phyloP scores from a whole-genome alignment of 2,797 vertebrate species.

The Sebastes nivosus region DNA sequence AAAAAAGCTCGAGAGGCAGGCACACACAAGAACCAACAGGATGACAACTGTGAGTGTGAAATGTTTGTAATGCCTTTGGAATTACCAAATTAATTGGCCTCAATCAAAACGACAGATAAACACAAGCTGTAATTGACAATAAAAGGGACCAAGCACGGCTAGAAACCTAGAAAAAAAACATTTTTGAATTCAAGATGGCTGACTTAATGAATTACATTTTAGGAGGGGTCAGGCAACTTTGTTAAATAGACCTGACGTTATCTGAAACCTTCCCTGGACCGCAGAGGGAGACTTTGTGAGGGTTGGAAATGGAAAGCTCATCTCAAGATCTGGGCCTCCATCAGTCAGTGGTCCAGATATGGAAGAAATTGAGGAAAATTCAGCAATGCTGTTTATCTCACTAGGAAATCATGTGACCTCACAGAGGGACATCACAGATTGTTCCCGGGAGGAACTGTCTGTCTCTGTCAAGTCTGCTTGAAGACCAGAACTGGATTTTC shows the following conservation, averaged over 20 bases:
- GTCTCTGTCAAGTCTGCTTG: not conserved
- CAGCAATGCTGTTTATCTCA: slow-evolving; percentile 13
- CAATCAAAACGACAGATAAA: not conserved
- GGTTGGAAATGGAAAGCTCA: not conserved
- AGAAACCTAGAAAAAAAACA: not conserved
- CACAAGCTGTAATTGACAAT: not conserved
- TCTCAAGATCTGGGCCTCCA: not conserved
- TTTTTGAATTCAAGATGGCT: not conserved
- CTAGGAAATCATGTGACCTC: not conserved
- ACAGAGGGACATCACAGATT: not conserved
- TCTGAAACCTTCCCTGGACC: not conserved
- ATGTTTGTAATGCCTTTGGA: not conserved
- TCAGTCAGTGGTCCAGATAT: slow-evolving; percentile 12
- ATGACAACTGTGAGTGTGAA: not conserved
- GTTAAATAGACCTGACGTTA: not conserved
- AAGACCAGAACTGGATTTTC: not conserved
- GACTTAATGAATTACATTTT: not conserved
- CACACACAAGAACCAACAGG: not conserved
- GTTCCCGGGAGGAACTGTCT: not conserved
- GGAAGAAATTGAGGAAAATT: slow-evolving; percentile 1
- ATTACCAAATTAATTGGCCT: not conserved
- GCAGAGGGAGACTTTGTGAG: not conserved
- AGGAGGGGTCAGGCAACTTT: not conserved
- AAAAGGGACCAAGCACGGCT: not conserved
- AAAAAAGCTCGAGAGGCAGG: not conserved